Evolutionary conservation across 2,797 vertebrate species (phyloP).

Genomic region (Balearica regulorum): DNA sequence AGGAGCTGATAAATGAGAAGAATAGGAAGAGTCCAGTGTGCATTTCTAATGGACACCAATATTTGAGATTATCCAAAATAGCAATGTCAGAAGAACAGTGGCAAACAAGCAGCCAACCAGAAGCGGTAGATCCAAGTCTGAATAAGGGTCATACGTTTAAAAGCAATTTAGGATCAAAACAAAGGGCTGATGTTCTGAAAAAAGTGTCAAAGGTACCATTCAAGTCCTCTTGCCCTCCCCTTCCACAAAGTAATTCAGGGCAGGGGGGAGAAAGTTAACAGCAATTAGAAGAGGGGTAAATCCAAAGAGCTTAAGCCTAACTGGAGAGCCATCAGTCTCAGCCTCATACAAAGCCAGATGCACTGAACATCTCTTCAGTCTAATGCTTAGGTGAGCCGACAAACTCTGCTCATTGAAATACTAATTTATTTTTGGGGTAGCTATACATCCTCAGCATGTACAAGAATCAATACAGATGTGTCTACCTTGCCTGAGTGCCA

Average conservation of each 20-base stretch:
- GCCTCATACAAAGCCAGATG: neutral
- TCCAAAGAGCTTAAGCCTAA: neutral
- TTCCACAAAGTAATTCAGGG: neutral
- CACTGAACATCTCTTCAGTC: neutral
- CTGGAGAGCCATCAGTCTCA: neutral
- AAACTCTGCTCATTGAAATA: neutral
- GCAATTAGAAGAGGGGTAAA: neutral
- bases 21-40: neutral
- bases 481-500: neutral
- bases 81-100: neutral
- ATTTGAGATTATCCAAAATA: neutral
- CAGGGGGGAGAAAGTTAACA: neutral
- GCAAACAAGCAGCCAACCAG: neutral
- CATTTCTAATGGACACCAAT: neutral
- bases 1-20: neutral
- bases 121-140: neutral
- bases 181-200: neutral
- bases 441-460: neutral
- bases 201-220: fast-evolving
- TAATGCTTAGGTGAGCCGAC: neutral
- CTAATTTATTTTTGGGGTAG: neutral
- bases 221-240: neutral
- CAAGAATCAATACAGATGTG: neutral
- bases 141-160: neutral
- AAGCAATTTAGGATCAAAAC: neutral